Percentiles rank a stretch among this genome's conserved stretches.
These are phyloP conservation scores for Ceratina calcarata DNA, from an alignment of 1,140 invertebrate species.

Conservation along the genomic window DNA sequence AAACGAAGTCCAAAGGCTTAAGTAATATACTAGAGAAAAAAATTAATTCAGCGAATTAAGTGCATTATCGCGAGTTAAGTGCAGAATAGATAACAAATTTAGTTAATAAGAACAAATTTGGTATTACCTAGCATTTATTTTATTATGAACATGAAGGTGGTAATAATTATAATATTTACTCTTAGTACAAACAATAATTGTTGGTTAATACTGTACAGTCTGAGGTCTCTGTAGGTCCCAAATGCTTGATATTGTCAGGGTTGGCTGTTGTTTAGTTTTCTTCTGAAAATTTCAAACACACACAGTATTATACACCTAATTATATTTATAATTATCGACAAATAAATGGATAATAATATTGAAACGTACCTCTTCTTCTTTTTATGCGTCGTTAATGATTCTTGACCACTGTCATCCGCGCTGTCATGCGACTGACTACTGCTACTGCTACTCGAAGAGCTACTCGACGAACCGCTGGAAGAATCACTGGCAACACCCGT, in stretches of 20 bases:
- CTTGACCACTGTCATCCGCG: slow-evolving; percentile 90
- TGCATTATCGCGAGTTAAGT: slow-evolving; percentile 70
- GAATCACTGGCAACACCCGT: slow-evolving; percentile 97
- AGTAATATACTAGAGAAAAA: slow-evolving; percentile 11
- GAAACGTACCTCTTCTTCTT: slow-evolving; percentile 86
- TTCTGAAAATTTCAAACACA: slow-evolving; percentile 75
- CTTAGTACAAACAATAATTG: slow-evolving; percentile 79
- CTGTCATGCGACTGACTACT: slow-evolving; percentile 84
- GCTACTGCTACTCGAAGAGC: slow-evolving; percentile 85
- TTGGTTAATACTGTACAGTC: slow-evolving; percentile 80
- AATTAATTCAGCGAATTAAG: slow-evolving; percentile 42
- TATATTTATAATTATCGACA: slow-evolving; percentile 55
- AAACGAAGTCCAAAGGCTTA: slow-evolving; percentile 33
- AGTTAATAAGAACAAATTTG: slow-evolving; percentile 72
- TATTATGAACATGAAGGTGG: slow-evolving; percentile 76
- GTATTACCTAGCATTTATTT: slow-evolving; percentile 80
- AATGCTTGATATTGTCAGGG: slow-evolving; percentile 77
- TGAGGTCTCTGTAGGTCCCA: slow-evolving; percentile 75
- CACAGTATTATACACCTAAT: slow-evolving; percentile 67
- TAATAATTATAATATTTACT: slow-evolving; percentile 78
- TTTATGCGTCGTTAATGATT: slow-evolving; percentile 92
- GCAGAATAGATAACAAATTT: slow-evolving; percentile 56
- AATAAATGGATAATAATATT: slow-evolving; percentile 62
- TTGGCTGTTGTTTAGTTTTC: slow-evolving; percentile 79
- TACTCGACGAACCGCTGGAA: slow-evolving; percentile 94